Base-by-base conservation (phyloP, 2,113 vertebrate genomes). In the Brachyhypopomus gauderio region DNA sequence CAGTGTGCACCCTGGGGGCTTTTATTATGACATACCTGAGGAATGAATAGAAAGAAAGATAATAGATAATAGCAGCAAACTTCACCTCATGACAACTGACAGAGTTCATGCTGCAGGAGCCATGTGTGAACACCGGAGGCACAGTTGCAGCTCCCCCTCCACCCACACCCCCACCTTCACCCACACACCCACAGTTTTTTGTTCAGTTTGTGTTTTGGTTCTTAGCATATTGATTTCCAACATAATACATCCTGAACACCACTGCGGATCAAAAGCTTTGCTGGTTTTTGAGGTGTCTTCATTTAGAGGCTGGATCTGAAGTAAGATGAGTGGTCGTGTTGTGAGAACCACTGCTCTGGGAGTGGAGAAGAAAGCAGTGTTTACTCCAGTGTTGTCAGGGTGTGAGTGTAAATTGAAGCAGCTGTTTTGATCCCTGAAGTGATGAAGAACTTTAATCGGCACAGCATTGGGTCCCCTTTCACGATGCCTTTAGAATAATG, bases 381-480 rank as follows among this genome's bases (percentile, higher is more conserved):
- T 56, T 8, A 23, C n/a, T 2, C 45, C 19, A 30, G 12, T 73
- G 70, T 73, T 64, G 41, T 80, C 59, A 56, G 59, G 52, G 60
- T n/a, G 70, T 25, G 79, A 19, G 69, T 25, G 60, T 66, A 74
- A 80, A 66, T 75, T 62, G 30, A 30, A 72, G 58, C 78, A 72
- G 69, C 56, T 67, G 56, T 71, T 79, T 55, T 74, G 55, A 81
- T 81, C 79, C 75, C 64, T 2, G 45, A 75, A 67, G 84, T 82
- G 73, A 80, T 78, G 56, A 82, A 85, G 71, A 70, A 78, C 62
- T 66, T 30, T 59, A 19, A 77, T 78, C 81, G 66, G 48, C 34
- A 17, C 77, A 45, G 71, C 55, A 56, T 72, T 7, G 48, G 76
- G 82, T 77, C 66, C 72, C 27, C 34, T 25, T 67, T 69, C 25